Evolutionary conservation across 2,113 vertebrate species (phyloP).

Genomic region (Ivindomyrus marchei): DNA sequence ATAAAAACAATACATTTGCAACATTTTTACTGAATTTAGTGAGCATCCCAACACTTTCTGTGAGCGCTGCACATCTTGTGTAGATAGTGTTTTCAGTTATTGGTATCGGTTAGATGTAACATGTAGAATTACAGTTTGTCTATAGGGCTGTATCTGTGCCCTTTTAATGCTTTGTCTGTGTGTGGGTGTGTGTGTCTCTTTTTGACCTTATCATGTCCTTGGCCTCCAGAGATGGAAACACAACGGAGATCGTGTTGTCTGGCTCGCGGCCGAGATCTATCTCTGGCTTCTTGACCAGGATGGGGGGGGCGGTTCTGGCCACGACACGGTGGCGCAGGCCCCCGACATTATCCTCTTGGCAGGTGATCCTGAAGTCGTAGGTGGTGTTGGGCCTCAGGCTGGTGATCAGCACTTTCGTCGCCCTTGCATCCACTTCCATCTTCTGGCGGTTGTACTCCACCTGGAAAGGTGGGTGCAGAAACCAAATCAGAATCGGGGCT

Average conservation of each 20-base stretch:
- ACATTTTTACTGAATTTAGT: background rate
- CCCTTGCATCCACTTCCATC: conserved; percentile 78
- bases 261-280: conserved; percentile 72
- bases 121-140: background rate
- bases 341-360: conserved; percentile 73
- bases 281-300: conserved; percentile 75
- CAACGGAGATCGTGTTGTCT: conserved; percentile 73
- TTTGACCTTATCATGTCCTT: conserved; percentile 78
- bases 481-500: background rate
- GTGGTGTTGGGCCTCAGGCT: conserved; percentile 79
- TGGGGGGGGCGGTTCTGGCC: conserved; percentile 76
- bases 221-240: conserved; percentile 70
- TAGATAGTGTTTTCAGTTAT: background rate
- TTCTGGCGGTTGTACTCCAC: conserved; percentile 86
- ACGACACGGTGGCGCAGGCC: conserved; percentile 79
- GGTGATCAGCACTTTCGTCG: conserved; percentile 79
- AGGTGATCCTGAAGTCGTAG: conserved; percentile 83
- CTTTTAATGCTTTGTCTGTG: background rate
- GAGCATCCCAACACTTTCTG: background rate
- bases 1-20: background rate
- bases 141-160: background rate
- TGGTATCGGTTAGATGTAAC: background rate
- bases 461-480: conserved; percentile 43
- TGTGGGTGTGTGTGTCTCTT: conserved; percentile 24
- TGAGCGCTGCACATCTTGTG: background rate